phyloP scores from a whole-genome alignment of 2,888 invertebrate genomes.

The Darwinula stevensoni region DNA sequence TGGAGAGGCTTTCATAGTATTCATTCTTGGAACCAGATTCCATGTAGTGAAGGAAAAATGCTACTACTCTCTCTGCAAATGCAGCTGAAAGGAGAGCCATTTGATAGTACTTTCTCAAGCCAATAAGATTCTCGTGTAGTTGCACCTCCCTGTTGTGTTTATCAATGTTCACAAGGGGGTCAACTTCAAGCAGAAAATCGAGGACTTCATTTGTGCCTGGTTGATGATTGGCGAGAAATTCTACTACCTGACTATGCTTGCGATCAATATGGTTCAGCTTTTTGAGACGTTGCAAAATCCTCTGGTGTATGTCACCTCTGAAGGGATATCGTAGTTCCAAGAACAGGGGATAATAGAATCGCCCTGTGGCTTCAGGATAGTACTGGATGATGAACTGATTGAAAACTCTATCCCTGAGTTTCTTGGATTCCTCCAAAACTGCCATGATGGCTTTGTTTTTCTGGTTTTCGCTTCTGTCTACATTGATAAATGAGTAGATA shows the following conservation, averaged over 20 bases:
- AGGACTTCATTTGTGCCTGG: neutral
- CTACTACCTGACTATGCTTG: neutral
- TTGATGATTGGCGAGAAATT: neutral
- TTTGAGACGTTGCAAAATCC: no score
- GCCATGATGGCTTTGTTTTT: neutral
- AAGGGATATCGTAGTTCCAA: no score
- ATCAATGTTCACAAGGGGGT: neutral
- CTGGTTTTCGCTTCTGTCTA: no score
- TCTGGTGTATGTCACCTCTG: no score
- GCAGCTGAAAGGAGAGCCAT: neutral
- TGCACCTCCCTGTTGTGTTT: constrained; percentile 2
- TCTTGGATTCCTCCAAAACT: neutral
- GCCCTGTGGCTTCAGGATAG: neutral
- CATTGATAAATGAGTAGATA: no score
- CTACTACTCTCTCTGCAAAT: neutral
- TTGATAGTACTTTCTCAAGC: no score
- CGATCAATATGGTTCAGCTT: constrained; percentile 1
- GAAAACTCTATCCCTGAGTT: constrained; percentile 1
- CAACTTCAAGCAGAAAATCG: neutral
- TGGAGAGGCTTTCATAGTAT: no score
- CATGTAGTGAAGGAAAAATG: neutral
- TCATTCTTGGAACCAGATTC: no score
- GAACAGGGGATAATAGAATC: neutral
- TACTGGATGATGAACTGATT: neutral
- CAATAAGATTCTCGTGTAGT: no score